Evolutionary conservation across 2,888 invertebrate genomes (phyloP), one percentile per base, ranked within the genome.

Genomic region (Pseudococcus jackbeardsleyi): DNA sequence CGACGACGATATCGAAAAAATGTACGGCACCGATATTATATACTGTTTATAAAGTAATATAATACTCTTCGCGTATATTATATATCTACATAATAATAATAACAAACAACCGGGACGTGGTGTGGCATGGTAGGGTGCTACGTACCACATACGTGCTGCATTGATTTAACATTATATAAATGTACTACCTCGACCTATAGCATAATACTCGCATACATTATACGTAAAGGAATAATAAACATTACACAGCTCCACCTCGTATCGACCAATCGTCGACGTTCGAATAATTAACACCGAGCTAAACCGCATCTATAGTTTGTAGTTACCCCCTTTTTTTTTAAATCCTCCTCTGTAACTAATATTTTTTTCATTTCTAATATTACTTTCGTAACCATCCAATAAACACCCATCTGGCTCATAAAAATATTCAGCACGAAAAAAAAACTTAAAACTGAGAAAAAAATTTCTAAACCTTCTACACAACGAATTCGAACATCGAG

Each of bases 21-120:
- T 54, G 12, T 22, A 17, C 9, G 22, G 22, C 22, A 59, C 59
- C n/a, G n/a, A 59, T 59, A 64, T 64, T 33, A 33, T 33, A 33
- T 64, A 64, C 64, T 64, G 64, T 64, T 64, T 64, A 64, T 64
- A 64, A 64, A 64, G 64, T 64, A 64, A 64, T 64, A 64, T 64
- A 64, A 64, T 64, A 64, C 64, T 22, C 64, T 64, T 64, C 64
- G 64, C 64, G 64, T 22, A 11, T 54, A 50, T 50, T 54, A 54
- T 64, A 64, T 22, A 64, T 64, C 22, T 64, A 64, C 64, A 64
- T 64, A 64, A 64, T 64, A 64, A 64, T 64, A 64, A 64, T 22
- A 64, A 6, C 64, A 64, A 64, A 64, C 9, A 64, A 19, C 9
- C 22, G 64, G 64, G 64, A 64, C 64, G 64, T 64, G 64, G 64